These are phyloP conservation scores for Callinectes sapidus DNA, from an alignment of 2,888 invertebrate species.

Conservation along the genomic window DNA sequence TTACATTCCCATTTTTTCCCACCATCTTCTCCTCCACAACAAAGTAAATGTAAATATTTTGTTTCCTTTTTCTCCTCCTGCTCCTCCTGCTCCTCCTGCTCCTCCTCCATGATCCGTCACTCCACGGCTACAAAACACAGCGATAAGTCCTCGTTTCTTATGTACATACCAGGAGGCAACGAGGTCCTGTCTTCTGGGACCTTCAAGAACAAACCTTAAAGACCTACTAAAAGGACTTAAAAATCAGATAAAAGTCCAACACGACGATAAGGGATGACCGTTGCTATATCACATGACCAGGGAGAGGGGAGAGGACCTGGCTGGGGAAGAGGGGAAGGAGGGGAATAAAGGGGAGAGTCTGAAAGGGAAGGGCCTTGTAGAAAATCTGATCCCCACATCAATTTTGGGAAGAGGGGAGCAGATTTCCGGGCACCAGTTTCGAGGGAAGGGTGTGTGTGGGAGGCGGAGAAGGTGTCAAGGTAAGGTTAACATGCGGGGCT, in stretches of 20 bases:
- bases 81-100: not conserved
- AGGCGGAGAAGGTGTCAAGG: conserved; percentile 2
- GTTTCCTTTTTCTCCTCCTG: too few species aligned
- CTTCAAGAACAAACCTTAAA: not conserved
- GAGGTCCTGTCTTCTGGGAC: conserved; percentile 3
- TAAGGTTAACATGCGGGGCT: conserved; percentile 63
- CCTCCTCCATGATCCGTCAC: not conserved
- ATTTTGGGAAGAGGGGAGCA: not conserved
- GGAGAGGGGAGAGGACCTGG: not conserved
- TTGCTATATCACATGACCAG: conserved; percentile 44
- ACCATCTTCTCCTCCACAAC: not conserved
- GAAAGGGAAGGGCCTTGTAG: not conserved
- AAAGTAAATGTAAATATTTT: too few species aligned
- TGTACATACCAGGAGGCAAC: not conserved
- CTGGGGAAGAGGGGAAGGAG: not conserved
- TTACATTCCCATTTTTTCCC: not conserved
- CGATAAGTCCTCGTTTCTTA: not conserved
- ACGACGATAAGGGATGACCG: conserved; percentile 18
- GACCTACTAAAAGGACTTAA: conserved; percentile 7
- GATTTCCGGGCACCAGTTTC: not conserved
- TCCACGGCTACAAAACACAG: not conserved
- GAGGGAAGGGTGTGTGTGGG: conserved; percentile 7
- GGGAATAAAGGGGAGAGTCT: not conserved
- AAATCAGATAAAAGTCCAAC: not conserved
- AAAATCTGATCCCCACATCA: not conserved